Conservation (phyloP, 2,888 invertebrate genomes). For the Pardosa pseudoannulata region DNA sequence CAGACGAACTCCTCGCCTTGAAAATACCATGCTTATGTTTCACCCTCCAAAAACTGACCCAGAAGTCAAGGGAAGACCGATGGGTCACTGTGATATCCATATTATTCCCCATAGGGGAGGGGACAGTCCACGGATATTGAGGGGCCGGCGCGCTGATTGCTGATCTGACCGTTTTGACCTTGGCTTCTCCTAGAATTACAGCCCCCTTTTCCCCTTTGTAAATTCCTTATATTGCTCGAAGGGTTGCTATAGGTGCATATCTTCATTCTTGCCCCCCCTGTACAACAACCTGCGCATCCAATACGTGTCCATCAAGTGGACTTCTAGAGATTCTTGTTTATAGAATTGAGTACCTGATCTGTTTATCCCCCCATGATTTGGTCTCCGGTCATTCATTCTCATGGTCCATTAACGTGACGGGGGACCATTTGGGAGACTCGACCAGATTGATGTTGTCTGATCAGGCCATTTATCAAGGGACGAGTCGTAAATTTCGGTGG, state of each 20-base stretch:
- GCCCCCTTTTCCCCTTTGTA: conserved; percentile 20
- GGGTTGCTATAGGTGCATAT: conserved; percentile 22
- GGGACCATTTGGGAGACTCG: conserved; percentile 19
- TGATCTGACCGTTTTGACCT: conserved; percentile 47
- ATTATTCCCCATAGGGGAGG: conserved; percentile 17
- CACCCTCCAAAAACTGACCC: background rate
- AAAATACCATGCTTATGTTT: too few relatives aligned
- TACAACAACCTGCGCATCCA: background rate
- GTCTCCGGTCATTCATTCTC: conserved; percentile 59
- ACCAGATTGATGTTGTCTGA: conserved; percentile 70
- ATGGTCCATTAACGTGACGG: conserved; percentile 70
- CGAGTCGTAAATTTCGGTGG: conserved; percentile 58
- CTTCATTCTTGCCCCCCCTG: background rate
- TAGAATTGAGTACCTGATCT: conserved; percentile 57
- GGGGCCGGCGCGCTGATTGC: background rate
- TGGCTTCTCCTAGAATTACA: conserved; percentile 49
- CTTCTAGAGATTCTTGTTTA: conserved; percentile 58
- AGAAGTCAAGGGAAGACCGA: conserved; percentile 17
- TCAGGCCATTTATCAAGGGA: conserved; percentile 70
- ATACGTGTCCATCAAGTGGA: conserved; percentile 28
- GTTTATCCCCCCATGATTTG: conserved; percentile 17
- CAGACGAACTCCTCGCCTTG: too few relatives aligned
- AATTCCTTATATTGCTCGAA: conserved; percentile 25
- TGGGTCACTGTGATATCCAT: conserved; percentile 57
- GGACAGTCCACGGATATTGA: background rate